These are phyloP conservation scores for Ctena decussata DNA, from an alignment of 2,888 invertebrate genomes.

Conservation along the genomic window DNA sequence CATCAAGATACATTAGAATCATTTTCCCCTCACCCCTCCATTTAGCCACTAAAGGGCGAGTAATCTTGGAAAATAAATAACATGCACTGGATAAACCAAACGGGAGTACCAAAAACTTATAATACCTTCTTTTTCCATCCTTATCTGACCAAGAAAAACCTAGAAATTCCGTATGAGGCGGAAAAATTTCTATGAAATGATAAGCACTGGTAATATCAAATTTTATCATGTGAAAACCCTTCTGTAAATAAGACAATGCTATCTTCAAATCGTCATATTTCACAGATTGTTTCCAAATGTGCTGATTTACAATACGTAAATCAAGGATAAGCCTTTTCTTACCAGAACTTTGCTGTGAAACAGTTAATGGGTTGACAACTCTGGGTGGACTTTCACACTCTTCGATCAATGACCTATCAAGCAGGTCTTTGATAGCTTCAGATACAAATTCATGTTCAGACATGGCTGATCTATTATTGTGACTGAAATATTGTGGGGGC, in stretches of 20 bases:
- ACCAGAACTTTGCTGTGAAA: constrained; percentile 31
- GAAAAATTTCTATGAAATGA: constrained; percentile 25
- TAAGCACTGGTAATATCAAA: constrained; percentile 35
- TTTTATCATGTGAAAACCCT: constrained; percentile 18
- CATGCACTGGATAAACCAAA: constrained; percentile 43
- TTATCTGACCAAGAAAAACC: constrained; percentile 25
- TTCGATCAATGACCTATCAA: constrained; percentile 16
- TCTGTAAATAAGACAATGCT: constrained; percentile 1
- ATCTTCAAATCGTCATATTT: constrained; percentile 48
- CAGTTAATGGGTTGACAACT: background rate
- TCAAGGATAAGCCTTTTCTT: constrained; percentile 48
- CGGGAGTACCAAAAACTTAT: constrained; percentile 45
- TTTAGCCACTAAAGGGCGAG: constrained; percentile 29
- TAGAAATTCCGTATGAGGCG: constrained; percentile 20
- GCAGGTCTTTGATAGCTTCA: constrained; percentile 40
- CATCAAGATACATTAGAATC: constrained; percentile 54
- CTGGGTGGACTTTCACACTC: constrained; percentile 10
- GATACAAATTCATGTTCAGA: constrained; percentile 36
- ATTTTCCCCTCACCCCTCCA: constrained; percentile 48
- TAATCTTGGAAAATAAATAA: constrained; percentile 49
- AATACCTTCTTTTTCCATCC: background rate
- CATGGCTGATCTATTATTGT: constrained; percentile 45
- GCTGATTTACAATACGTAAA: constrained; percentile 45
- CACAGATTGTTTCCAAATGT: constrained; percentile 38
- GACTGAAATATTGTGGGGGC: background rate